These are phyloP conservation scores for Pungitius pungitius DNA, from an alignment of 2,113 vertebrate species.

Conservation along the genomic window DNA sequence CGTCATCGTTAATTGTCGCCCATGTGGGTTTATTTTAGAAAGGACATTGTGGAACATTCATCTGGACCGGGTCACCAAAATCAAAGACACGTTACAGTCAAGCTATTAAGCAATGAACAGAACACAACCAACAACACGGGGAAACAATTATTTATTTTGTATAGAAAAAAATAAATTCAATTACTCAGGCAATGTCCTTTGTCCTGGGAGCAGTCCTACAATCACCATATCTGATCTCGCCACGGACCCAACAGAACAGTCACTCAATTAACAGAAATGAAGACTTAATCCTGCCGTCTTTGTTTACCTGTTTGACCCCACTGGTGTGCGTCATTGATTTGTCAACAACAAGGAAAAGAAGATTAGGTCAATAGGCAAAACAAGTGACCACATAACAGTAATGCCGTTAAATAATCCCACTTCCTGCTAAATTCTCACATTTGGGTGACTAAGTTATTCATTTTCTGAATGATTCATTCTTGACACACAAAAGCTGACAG, in stretches of 20 bases:
- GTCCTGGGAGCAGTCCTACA: neutral
- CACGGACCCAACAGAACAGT: constrained; percentile 24
- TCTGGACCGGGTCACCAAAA: neutral
- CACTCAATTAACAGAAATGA: constrained; percentile 33
- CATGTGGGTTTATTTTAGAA: neutral
- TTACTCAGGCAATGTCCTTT: too few relatives aligned
- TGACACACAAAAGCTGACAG: neutral
- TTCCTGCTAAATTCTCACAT: neutral
- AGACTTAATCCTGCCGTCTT: constrained; percentile 47
- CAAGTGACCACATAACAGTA: neutral
- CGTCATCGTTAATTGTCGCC: neutral
- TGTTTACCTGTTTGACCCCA: constrained; percentile 30
- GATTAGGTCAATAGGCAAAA: constrained; percentile 9
- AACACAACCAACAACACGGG: too few relatives aligned
- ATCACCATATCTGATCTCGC: constrained; percentile 28
- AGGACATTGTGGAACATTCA: neutral
- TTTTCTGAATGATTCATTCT: constrained; percentile 5
- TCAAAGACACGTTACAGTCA: neutral
- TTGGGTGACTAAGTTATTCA: neutral
- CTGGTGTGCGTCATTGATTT: constrained; percentile 15
- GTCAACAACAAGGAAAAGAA: constrained; percentile 2
- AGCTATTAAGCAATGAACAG: too few relatives aligned
- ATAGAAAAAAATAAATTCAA: too few relatives aligned
- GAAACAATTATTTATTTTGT: too few relatives aligned
- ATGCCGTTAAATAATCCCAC: neutral